Base-by-base conservation (phyloP, 2,113 vertebrate species). In the Varanus komodoensis region DNA sequence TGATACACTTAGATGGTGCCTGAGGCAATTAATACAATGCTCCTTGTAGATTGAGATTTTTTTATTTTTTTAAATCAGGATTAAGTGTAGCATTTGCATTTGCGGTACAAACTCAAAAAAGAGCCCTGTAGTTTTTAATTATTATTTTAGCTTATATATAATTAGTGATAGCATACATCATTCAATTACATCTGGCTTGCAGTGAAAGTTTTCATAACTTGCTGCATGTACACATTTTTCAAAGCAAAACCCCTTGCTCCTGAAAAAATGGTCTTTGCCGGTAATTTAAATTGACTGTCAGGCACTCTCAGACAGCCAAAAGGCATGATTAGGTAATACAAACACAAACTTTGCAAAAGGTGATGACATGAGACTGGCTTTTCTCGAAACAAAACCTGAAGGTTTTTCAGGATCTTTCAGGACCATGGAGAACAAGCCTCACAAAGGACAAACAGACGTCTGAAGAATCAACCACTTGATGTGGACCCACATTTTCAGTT, bases 41-140 rank as follows among this genome's bases (percentile, higher is more conserved):
- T 44, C 1, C 38, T 44, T 44, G 38, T 57, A 83, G 27, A 54
- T 32, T 68, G 32, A 7, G 6, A 83, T 61, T 75, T 57, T 44
- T 61, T 61, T 61, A 61, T 57, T 61, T 61, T 61, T 15, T 74
- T 34, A 74, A 11, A 6, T n/a, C 48, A 38, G 38, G 61, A 64
- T 79, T 89, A 89, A 32, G 50, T 9, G 82, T 88, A 57, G 23
- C 25, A 69, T 69, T 88, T 57, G n/a, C 52, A 82, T 88, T 82
- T 57, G n/a, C 82, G 67, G 17, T 52, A 82, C n/a, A 87, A 29
- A 15, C 21, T 14, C 27, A 52, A 11, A 88, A 32, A 82, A 61
- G 52, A 61, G n/a, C 19, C 68, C 68, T 78, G 54, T 38, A 8
- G 7, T 44, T 64, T 82, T 34, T 38, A 57, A 81, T 44, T 38